Evolutionary conservation across 2,797 vertebrate species (phyloP), one percentile per base, ranked within the genome.

Genomic region (Lithobates pipiens): DNA sequence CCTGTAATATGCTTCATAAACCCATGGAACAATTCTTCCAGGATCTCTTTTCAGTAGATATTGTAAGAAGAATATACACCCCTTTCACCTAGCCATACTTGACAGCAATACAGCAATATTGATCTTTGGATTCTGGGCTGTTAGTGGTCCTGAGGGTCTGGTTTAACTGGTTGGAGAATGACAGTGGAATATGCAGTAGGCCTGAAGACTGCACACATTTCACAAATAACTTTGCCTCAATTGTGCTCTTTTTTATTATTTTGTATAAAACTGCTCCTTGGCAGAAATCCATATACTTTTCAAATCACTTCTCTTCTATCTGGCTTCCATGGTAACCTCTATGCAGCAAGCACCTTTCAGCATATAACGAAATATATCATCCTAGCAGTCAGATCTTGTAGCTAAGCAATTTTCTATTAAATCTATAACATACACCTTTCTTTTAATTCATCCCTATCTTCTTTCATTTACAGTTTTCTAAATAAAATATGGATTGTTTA

Each of bases 301-400:
- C 29, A 80, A 71, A 80, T 80, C 42, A 57, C 27, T 70, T 80
- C 42, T 80, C 78, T 80, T 71, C 78, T 44, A 71, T 71, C 78
- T 71, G 68, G 78, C 68, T 80, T 61, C 78, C 78, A 80, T 80
- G 67, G 78, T 80, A 80, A 80, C 78, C 44, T 80, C 78, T 68
- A 71, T 71, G 78, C 44, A 36, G 78, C 78, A 80, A 67, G 67
- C 78, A 80, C 78, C 78, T 57, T 67, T 36, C 44, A 80, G 68
- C 67, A 80, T 80, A 68, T 32, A 71, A 54, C 36, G 50, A 71
- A 80, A 80, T 80, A 80, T 46, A 80, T 80, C 78, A 80, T 80
- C 78, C 67, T n/a, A 80, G 78, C 78, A 70, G 67, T 71, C 78
- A 80, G 78, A 80, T 80, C 42, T 71, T 70, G 69, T 72, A 71